phyloP scores from a whole-genome alignment of 2,888 invertebrate species.

The Stenurella melanura region DNA sequence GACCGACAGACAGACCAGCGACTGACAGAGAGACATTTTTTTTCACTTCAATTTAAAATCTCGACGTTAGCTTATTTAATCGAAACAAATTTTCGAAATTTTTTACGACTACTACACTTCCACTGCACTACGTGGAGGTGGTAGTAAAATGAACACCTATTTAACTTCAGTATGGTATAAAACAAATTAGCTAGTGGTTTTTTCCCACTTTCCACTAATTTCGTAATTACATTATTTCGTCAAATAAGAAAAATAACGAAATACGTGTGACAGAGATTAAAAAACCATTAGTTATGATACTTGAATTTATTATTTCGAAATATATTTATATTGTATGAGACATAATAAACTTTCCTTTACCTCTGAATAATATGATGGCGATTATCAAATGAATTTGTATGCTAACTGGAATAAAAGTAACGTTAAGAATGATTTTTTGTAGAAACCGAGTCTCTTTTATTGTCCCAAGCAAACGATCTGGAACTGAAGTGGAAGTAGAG shows the following conservation, averaged over 20 bases:
- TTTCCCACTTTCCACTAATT: too few species aligned
- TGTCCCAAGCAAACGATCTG: conserved; percentile 47
- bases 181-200: too few species aligned
- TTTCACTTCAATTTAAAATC: too few species aligned
- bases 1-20: too few species aligned
- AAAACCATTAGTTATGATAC: not conserved
- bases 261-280: not conserved
- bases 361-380: not conserved
- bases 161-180: too few species aligned
- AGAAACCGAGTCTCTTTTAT: conserved; percentile 32
- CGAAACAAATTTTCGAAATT: too few species aligned
- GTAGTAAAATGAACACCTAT: too few species aligned
- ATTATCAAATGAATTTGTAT: conserved; percentile 21
- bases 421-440: conserved; percentile 32
- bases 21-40: too few species aligned
- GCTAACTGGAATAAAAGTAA: conserved; percentile 29
- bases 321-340: not conserved
- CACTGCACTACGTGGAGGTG: too few species aligned
- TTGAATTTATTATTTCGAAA: not conserved
- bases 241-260: not conserved
- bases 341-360: not conserved
- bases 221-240: too few species aligned
- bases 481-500: conserved; percentile 36
- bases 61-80: too few species aligned
- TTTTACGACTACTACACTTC: too few species aligned